Conservation (phyloP, 2,888 invertebrate genomes). For the Pandemis corylana region DNA sequence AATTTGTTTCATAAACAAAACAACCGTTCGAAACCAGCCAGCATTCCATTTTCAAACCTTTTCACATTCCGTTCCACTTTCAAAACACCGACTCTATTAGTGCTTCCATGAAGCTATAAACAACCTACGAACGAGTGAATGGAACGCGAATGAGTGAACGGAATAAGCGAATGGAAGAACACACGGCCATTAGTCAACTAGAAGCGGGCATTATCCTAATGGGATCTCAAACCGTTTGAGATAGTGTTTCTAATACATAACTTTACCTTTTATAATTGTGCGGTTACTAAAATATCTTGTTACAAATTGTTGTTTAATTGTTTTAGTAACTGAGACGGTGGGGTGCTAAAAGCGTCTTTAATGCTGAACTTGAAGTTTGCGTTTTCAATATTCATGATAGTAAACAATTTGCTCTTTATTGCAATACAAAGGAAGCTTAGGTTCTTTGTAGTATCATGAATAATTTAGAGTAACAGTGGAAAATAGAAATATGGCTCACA, state of each 20-base stretch:
- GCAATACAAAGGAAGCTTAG: too few species aligned
- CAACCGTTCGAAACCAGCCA: neutral
- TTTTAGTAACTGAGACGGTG: constrained; percentile 32
- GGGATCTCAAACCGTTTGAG: constrained; percentile 68
- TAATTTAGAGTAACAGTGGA: too few species aligned
- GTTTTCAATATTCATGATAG: neutral
- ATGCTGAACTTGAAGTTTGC: neutral
- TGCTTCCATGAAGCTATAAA: constrained; percentile 25
- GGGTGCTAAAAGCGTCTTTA: constrained; percentile 34
- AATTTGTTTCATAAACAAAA: neutral
- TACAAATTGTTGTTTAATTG: constrained; percentile 38
- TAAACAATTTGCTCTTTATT: too few species aligned
- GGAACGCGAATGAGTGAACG: constrained; percentile 61
- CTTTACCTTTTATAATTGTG: constrained; percentile 42
- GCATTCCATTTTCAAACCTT: constrained; percentile 20
- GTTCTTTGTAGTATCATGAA: too few species aligned
- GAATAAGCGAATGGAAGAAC: constrained; percentile 59
- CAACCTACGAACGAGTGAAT: constrained; percentile 55
- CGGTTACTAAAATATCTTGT: constrained; percentile 45
- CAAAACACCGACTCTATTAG: constrained; percentile 24
- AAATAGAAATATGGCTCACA: too few species aligned
- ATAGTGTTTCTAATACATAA: constrained; percentile 52
- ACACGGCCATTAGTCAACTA: constrained; percentile 72
- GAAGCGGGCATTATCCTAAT: constrained; percentile 73
- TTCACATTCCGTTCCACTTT: constrained; percentile 18